Evolutionary conservation across 2,797 vertebrate genomes (phyloP), one percentile per base, ranked within the genome.

Genomic region (Hylomyscus alleni): DNA sequence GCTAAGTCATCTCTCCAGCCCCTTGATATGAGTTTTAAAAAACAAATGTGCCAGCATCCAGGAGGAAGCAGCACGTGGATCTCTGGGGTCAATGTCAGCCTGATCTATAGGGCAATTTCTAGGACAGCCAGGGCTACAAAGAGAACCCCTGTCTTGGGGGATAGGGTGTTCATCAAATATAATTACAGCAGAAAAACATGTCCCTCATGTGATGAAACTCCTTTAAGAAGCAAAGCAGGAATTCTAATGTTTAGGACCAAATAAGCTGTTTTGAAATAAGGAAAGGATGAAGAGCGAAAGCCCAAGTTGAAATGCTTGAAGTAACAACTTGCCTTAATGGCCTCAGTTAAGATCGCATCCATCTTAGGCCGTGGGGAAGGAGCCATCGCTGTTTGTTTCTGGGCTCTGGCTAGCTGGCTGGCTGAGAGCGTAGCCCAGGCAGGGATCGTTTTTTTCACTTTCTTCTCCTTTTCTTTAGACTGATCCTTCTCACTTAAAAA

Each of bases 361-460:
- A 99, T 99, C 98, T 99, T 99, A 97, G 99, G 99, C 78, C 99
- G 99, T 50, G 99, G 99, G 84, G 99, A 99, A 86, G 99, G 98
- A 95, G 99, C 99, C 97, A 99, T 98, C 91, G 99, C 99, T 69
- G 99, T 98, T 93, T 99, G 98, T 96, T 98, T 99, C 98, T 99
- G 99, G 19, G 99, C 99, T 1, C 99, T 99, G n/a, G 99, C 98
- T 37, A 99, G 99, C 98, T 99, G 99, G 98, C 98, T 99, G 95
- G 99, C 98, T 14, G 99, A 98, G 93, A 99, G 98, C 3, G 99
- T 99, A n/a, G 99, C 99, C 99, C 99, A 99, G 0, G 99, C 99
- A 34, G 99, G 99, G 97, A 99, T 99, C 58, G 99, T 99, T 98
- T 99, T 99, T 97, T 99, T 99, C 98, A 99, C 99, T 97, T 99